Evolutionary conservation across 2,113 vertebrate genomes (phyloP), one percentile per base, ranked within the genome.

Genomic region (Steatornis caripensis): DNA sequence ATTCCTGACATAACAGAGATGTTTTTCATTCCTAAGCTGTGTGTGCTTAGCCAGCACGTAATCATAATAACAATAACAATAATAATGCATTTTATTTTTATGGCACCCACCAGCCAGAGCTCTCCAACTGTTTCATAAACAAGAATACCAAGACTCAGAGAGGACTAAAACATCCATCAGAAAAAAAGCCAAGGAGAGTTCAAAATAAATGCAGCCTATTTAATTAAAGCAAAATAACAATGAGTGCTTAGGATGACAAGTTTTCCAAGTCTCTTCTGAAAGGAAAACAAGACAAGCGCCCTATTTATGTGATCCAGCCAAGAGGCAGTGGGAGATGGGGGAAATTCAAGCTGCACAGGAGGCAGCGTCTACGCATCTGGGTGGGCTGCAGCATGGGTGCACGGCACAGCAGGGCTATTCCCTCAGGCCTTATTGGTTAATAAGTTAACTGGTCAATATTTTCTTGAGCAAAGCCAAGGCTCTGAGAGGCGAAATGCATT

Each of bases 1-100:
- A 85, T 96, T 97, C 96, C 80, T 97, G 91, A 48, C 96, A 97
- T 97, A 88, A 37, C 94, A 66, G 43, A 58, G 84, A 96, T 89
- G 36, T 41, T 92, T 97, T 13, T 60, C 91, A 92, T 97, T 95
- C 97, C 97, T 87, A 34, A 75, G 55, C 93, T 19, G 53, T 53
- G 86, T 87, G 53, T 90, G 94, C 86, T 95, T 89, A 54, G 94
- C 96, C 97, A 91, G 91, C 76, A 75, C 39, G 26, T 68, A 53
- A 81, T 65, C 80, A 83, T 68, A 80, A 84, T 48, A 96, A 95
- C 75, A 96, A 94, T 62, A 92, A 89, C 48, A 82, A 84, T 87
- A 82, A 96, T 49, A 60, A 85, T 74, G 65, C 49, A 51, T 61
- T 84, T 93, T 84, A 90, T 91, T 96, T 91, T 86, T 91, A 96